Evolutionary conservation across 2,113 vertebrate genomes (phyloP).

Genomic region (Thryonomys swinderianus): DNA sequence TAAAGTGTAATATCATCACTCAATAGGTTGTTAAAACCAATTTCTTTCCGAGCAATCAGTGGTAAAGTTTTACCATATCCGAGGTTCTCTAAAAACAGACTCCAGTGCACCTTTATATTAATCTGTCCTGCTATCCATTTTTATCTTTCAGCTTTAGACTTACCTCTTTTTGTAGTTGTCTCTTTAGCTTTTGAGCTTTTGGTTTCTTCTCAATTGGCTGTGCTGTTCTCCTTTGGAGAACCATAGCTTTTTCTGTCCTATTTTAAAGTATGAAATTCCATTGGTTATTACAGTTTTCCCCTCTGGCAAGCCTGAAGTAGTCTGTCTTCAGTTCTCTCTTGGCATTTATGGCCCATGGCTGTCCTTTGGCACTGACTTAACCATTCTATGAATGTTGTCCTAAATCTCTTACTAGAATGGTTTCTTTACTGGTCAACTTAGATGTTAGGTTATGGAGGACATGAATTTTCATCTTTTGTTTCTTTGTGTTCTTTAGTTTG

Average conservation of each 20-base stretch:
- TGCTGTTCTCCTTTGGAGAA: not conserved
- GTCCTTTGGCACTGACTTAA: not conserved
- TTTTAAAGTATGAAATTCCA: not conserved
- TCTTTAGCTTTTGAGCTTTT: not conserved
- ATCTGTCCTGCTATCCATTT: not conserved
- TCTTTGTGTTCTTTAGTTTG: constrained; percentile 40
- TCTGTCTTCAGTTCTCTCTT: not conserved
- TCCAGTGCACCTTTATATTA: not conserved
- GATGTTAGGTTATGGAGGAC: constrained; percentile 19
- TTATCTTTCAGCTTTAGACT: not conserved
- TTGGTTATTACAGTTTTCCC: not conserved
- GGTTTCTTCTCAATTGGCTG: not conserved
- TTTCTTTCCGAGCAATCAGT: not conserved
- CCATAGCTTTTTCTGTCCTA: not conserved
- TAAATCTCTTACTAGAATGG: not conserved
- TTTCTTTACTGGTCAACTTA: not conserved
- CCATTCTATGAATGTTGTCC: not conserved
- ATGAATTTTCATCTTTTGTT: not conserved
- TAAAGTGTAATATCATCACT: not conserved
- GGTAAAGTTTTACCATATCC: not conserved
- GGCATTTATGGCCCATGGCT: not conserved
- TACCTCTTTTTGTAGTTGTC: not conserved
- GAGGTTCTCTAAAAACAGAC: not conserved
- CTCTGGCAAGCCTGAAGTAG: not conserved
- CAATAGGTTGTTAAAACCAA: not conserved